Conservation (phyloP, 2,113 vertebrate species). For the Xiphias gladius region DNA sequence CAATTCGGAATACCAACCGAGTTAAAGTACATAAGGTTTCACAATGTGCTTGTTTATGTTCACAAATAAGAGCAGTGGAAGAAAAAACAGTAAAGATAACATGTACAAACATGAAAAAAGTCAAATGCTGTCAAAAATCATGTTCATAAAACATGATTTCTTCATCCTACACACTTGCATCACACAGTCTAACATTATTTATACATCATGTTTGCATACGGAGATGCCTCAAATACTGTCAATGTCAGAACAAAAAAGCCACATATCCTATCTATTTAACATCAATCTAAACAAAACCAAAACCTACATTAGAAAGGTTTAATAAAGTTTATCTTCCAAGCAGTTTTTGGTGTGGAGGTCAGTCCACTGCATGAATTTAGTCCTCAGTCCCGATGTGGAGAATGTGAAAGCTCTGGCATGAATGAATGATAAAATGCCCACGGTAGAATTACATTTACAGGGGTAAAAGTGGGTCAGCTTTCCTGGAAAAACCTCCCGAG, state of each 20-base stretch:
- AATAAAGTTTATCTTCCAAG: conserved; percentile 7
- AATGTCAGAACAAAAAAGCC: background rate
- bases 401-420: conserved; percentile 45
- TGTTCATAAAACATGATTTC: conserved; percentile 37
- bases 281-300: background rate
- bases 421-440: conserved; percentile 68
- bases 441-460: conserved; percentile 65
- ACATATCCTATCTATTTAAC: background rate
- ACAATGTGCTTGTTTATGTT: background rate
- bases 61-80: background rate
- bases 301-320: background rate
- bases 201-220: conserved; percentile 20
- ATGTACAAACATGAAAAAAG: background rate
- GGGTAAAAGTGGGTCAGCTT: conserved; percentile 80
- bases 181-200: conserved; percentile 14
- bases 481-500: conserved; percentile 72
- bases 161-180: conserved; percentile 6
- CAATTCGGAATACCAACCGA: background rate
- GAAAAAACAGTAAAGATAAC: background rate
- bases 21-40: background rate
- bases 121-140: background rate
- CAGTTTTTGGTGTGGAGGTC: background rate
- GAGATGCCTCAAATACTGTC: background rate
- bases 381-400: conserved; percentile 32
- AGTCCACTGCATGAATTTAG: conserved; percentile 5